phyloP scores from a whole-genome alignment of 35 echinoderm and acorn worm species.

The Eucidaris tribuloides region DNA sequence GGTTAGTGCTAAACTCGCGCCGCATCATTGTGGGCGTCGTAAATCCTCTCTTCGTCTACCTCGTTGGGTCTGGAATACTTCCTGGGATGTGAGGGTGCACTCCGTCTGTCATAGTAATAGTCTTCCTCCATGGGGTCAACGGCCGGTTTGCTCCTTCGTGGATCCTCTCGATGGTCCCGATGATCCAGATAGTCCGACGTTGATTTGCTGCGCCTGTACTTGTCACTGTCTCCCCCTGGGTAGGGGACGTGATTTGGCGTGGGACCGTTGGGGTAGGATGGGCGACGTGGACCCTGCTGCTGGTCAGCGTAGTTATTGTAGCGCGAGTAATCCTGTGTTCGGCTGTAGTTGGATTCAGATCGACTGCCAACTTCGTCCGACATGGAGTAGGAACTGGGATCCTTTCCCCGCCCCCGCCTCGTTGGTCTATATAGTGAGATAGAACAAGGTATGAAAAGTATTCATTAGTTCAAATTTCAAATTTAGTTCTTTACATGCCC shows the following conservation, averaged over 20 bases:
- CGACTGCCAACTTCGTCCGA: background rate
- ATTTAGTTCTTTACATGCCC: no score
- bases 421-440: background rate
- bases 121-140: background rate
- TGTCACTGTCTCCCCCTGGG: background rate
- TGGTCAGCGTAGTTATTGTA: background rate
- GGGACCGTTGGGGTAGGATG: constrained; percentile 22
- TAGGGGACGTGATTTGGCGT: background rate
- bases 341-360: background rate
- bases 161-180: background rate
- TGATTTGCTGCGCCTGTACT: background rate
- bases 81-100: background rate
- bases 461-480: no score
- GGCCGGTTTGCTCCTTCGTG: background rate
- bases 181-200: background rate
- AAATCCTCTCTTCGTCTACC: background rate
- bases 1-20: background rate
- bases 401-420: background rate
- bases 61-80: background rate
- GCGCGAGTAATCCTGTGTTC: background rate
- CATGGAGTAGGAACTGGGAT: constrained; percentile 17
- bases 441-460: no score
- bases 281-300: background rate
- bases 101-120: background rate
- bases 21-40: background rate